Conservation (phyloP, 2,888 invertebrate species). For the Papilio demoleus region DNA sequence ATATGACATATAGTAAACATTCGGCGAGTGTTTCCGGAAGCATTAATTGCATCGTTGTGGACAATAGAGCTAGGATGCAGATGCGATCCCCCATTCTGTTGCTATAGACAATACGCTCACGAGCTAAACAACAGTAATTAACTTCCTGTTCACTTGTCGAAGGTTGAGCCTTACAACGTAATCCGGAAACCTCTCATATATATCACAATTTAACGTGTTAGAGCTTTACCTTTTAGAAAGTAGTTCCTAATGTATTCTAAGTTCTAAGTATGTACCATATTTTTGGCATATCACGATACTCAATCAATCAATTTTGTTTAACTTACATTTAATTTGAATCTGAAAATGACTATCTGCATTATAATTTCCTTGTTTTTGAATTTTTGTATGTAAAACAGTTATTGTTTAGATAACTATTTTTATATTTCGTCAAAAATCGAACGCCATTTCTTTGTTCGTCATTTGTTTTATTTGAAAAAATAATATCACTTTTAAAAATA, state of each 20-base stretch:
- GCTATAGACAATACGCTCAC: conserved; percentile 43
- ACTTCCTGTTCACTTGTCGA: conserved; percentile 45
- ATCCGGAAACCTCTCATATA: conserved; percentile 5
- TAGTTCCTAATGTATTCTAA: too few relatives aligned
- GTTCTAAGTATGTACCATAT: too few relatives aligned
- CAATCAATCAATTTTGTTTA: too few relatives aligned
- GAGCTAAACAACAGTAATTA: conserved; percentile 45
- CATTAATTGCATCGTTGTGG: conserved; percentile 1
- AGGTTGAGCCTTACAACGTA: background rate
- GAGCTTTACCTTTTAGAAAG: too few relatives aligned
- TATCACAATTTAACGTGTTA: background rate
- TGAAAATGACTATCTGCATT: too few relatives aligned
- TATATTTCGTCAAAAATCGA: background rate
- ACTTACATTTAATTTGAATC: too few relatives aligned
- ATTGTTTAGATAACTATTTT: too few relatives aligned
- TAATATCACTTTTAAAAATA: background rate
- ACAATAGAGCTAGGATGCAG: conserved; percentile 16
- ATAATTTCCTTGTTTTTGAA: too few relatives aligned
- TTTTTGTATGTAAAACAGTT: background rate
- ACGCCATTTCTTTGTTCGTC: background rate
- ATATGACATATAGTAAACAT: background rate
- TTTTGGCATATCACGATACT: too few relatives aligned
- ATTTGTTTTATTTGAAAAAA: background rate
- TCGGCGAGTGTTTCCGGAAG: conserved; percentile 35
- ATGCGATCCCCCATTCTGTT: conserved; percentile 17